phyloP scores from a whole-genome alignment of 2,113 vertebrate genomes.

The Ursus arctos region DNA sequence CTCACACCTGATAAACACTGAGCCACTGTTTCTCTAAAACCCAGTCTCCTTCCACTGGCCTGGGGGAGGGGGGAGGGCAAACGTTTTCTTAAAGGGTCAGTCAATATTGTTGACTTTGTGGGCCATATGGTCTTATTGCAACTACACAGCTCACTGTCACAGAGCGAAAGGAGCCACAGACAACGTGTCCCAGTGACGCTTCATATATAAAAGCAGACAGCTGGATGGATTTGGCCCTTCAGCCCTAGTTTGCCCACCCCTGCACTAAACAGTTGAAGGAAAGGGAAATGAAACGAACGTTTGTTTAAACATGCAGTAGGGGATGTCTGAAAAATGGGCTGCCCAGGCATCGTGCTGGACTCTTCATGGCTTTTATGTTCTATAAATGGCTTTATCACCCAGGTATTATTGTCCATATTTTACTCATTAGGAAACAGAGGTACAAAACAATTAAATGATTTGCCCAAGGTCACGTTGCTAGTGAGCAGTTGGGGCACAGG shows the following conservation, averaged over 20 bases:
- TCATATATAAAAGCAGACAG: neutral
- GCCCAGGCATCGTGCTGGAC: neutral
- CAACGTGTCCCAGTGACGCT: neutral
- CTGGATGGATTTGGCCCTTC: neutral
- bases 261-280: neutral
- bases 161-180: neutral
- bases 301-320: neutral
- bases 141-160: neutral
- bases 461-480: neutral
- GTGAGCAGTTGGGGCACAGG: neutral
- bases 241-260: neutral
- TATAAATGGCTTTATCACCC: neutral
- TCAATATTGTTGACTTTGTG: neutral
- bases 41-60: neutral
- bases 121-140: neutral
- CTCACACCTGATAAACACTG: neutral
- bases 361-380: conserved; percentile 27
- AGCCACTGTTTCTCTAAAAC: neutral
- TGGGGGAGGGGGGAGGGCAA: neutral
- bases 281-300: neutral
- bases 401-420: neutral
- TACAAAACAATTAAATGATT: neutral
- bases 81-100: neutral
- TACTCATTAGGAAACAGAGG: neutral
- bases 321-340: neutral